Base-by-base conservation (phyloP, 1,140 invertebrate species). In the Bombus vancouverensis region DNA sequence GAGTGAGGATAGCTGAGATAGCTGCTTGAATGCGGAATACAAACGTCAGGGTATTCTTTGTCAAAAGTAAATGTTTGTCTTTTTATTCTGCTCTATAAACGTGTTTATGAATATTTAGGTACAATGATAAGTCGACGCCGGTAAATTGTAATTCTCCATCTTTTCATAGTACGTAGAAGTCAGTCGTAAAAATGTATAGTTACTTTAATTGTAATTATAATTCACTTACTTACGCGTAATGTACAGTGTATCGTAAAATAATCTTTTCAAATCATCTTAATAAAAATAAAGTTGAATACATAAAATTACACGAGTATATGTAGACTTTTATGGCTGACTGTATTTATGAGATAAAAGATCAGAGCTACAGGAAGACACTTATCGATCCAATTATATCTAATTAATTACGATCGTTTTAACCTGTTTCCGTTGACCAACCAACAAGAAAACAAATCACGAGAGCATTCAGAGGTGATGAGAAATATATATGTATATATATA, bases 41-140 rank as follows among this genome's bases (percentile, higher is more conserved):
- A 42, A 66, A 25, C 42, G 1, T 10, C 18, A 15, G 32, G 25
- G 25, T 25, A 47, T 32, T 3, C 1, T 18, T 0, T n/a, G 22
- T 15, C 6, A 10, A 72, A 18, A n/a, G 42, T 47, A 68, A 83
- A 83, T 65, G 72, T 83, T 83, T 76, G 28, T 42, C 72, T 22
- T 76, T 83, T 75, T 80, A 47, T 80, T 70, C 34, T 44, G 32
- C 10, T 32, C 42, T 28, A 3, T 53, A 76, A 47, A 6, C 42
- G n/a, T 68, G 59, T 83, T 83, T 66, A 72, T 47, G 81, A 74
- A 74, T 66, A 44, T 47, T 65, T 39, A 34, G 25, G 2, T 25
- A n/a, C 6, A 10, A 18, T 6, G 81, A 66, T 73, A 65, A 68
- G 39, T 53, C 3, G 42, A 39, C 53, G 9, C 72, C 22, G 15